phyloP scores from a whole-genome alignment of 2,797 vertebrate species.

The Linurgus olivaceus region DNA sequence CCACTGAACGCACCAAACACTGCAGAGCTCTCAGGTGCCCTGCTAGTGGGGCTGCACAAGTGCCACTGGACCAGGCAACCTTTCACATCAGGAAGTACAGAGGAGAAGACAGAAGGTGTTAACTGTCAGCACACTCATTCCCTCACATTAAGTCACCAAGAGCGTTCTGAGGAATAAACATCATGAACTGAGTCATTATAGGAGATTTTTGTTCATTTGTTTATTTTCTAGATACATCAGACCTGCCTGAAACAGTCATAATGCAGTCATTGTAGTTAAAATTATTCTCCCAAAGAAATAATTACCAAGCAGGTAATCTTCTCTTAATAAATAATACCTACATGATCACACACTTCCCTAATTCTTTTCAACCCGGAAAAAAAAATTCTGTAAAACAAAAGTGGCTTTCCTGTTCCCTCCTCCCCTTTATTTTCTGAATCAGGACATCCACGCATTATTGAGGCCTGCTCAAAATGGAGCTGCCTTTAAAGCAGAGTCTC shows the following conservation, averaged over 20 bases:
- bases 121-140: not conserved
- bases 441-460: not conserved
- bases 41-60: not conserved
- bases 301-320: not conserved
- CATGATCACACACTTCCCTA: not conserved
- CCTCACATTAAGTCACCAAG: not conserved
- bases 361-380: not conserved
- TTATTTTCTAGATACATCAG: constrained; percentile 25
- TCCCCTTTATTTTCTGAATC: not conserved
- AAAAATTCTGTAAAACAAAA: not conserved
- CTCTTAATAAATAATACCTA: not conserved
- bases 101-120: not conserved
- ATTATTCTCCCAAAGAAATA: constrained; percentile 13
- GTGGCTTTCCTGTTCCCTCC: not conserved
- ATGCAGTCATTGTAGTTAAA: not conserved
- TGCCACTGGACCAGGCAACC: not conserved
- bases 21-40: not conserved
- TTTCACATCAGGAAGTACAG: not conserved
- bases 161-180: not conserved
- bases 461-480: constrained; percentile 21
- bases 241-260: not conserved
- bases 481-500: not conserved
- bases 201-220: not conserved
- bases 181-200: not conserved
- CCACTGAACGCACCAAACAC: not conserved